Evolutionary conservation across 2,113 vertebrate genomes (phyloP).

Genomic region (Chaetura pelagica): DNA sequence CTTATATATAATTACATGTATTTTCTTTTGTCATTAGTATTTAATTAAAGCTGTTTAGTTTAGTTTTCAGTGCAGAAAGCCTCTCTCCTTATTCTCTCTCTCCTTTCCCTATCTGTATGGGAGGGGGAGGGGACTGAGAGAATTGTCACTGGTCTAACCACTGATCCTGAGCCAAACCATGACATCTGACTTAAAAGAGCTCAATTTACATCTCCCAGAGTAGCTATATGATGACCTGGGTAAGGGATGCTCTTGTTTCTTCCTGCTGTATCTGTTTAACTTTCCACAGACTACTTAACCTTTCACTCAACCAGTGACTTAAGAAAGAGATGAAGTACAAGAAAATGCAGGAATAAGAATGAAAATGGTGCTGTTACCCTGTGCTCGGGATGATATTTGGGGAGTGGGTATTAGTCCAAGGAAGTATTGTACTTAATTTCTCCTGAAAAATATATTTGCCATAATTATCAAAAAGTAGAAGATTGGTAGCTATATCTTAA

Average conservation of each 20-base stretch:
- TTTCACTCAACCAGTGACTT: neutral
- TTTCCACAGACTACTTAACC: neutral
- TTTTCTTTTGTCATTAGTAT: no score
- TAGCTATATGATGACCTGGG: neutral
- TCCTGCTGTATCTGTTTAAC: neutral
- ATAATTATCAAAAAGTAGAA: neutral
- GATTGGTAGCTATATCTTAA: neutral
- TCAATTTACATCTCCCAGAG: neutral
- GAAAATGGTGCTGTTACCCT: accelerated
- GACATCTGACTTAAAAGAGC: neutral
- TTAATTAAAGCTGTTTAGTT: no score
- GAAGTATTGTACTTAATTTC: neutral
- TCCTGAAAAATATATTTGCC: neutral
- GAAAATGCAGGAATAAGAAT: neutral
- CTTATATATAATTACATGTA: no score
- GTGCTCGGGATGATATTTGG: neutral
- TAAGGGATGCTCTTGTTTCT: neutral
- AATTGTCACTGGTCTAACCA: no score
- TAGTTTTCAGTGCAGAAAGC: no score
- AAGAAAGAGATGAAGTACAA: neutral
- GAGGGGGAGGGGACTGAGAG: no score
- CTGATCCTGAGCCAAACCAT: no score
- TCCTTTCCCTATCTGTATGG: no score
- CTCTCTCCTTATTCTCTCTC: no score
- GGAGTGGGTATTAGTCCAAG: neutral